These are phyloP conservation scores for Chrysolina oricalcia DNA, from an alignment of 2,888 invertebrate genomes.

Conservation along the genomic window DNA sequence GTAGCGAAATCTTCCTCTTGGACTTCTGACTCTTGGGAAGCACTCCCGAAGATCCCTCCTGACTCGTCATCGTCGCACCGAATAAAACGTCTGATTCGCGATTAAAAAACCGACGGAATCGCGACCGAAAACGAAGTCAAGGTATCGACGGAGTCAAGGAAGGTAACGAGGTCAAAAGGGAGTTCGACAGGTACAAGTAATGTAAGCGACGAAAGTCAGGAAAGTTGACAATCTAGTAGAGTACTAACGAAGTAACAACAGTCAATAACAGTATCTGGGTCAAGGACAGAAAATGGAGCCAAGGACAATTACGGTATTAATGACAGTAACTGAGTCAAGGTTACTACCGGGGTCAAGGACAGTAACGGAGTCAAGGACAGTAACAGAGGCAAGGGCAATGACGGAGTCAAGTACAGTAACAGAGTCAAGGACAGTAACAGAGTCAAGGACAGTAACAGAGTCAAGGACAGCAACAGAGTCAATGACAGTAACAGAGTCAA, in stretches of 20 bases:
- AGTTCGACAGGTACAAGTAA: not conserved
- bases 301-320: not conserved
- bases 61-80: slow-evolving; percentile 45
- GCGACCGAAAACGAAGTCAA: not conserved
- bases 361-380: too few relatives aligned
- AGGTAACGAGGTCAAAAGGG: not conserved
- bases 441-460: not conserved
- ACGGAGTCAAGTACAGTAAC: not conserved
- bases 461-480: not conserved
- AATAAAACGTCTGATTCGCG: not conserved
- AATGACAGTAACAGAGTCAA: not conserved
- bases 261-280: too few relatives aligned
- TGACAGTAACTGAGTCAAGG: not conserved
- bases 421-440: not conserved
- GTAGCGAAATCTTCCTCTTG: slow-evolving; percentile 89
- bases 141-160: not conserved
- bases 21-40: slow-evolving; percentile 76
- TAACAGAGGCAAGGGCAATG: not conserved
- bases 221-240: not conserved
- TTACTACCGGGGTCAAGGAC: not conserved
- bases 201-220: not conserved
- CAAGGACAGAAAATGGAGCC: too few relatives aligned
- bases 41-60: slow-evolving; percentile 60
- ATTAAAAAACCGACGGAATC: not conserved
- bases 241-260: too few relatives aligned